These are phyloP conservation scores for Phenganax marumi DNA, from an alignment of 92 coral and sea anemone genomes.

Conservation along the genomic window DNA sequence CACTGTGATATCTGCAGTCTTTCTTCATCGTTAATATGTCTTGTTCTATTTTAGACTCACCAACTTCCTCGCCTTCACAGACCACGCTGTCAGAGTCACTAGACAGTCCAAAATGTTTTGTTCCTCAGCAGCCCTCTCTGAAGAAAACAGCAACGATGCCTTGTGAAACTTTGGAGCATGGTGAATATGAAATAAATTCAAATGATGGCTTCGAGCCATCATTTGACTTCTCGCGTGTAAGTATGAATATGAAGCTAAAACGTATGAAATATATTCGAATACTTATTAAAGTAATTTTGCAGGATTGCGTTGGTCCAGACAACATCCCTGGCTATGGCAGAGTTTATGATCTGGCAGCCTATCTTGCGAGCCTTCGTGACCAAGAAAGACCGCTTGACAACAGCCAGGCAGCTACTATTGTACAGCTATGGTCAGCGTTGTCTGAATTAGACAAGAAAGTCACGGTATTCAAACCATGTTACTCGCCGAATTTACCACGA, in stretches of 20 bases:
- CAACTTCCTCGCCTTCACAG: not conserved
- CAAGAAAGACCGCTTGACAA: not conserved
- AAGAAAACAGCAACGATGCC: no score
- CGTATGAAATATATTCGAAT: not conserved
- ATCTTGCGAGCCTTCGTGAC: conserved; percentile 39
- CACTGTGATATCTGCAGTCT: no score
- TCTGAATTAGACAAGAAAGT: conserved; percentile 54
- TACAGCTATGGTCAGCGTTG: conserved; percentile 49
- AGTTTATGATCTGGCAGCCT: conserved; percentile 47
- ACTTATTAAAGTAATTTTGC: not conserved
- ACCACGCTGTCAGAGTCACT: not conserved
- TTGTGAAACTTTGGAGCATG: no score
- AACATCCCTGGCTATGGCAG: conserved; percentile 45
- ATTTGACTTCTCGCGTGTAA: not conserved
- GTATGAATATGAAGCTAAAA: not conserved
- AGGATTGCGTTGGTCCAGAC: conserved; percentile 54
- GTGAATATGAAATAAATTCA: no score
- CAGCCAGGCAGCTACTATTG: conserved; percentile 3
- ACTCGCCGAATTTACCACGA: conserved; percentile 35
- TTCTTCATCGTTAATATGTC: no score
- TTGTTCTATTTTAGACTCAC: conserved; percentile 5
- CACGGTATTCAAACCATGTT: conserved; percentile 44
- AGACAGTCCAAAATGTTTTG: not conserved
- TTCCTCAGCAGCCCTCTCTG: no score
- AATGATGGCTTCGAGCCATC: not conserved